Percentiles rank a stretch among this genome's conserved stretches.
Conservation (phyloP, 2,113 vertebrate genomes). For the Erinaceus europaeus region DNA sequence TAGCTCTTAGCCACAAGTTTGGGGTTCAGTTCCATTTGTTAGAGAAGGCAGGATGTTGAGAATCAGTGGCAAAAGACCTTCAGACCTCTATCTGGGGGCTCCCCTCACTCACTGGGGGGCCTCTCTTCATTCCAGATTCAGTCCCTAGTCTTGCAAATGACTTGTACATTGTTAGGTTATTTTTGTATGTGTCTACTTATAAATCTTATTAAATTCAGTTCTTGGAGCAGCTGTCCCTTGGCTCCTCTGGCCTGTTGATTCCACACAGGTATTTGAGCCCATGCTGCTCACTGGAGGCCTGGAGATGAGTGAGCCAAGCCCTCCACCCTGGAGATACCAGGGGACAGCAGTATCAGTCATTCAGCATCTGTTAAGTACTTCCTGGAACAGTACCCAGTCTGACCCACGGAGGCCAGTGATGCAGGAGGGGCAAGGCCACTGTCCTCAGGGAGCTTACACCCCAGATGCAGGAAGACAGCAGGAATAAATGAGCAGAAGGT, state of each 20-base stretch:
- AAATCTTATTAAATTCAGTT: constrained; percentile 78
- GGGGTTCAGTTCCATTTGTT: constrained; percentile 44
- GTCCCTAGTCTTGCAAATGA: constrained; percentile 23
- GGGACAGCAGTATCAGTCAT: background rate
- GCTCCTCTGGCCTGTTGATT: background rate
- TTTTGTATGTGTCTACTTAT: constrained; percentile 64
- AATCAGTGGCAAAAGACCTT: constrained; percentile 53
- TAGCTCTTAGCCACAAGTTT: background rate
- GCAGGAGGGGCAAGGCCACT: background rate
- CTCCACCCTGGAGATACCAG: background rate
- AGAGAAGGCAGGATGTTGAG: constrained; percentile 21
- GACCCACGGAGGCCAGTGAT: background rate
- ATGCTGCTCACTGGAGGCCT: too few species aligned
- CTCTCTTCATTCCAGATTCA: constrained; percentile 14
- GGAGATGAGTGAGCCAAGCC: background rate
- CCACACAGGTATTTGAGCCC: background rate
- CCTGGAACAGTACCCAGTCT: background rate
- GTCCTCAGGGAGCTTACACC: background rate
- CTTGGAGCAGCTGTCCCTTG: constrained; percentile 20
- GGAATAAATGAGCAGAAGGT: background rate
- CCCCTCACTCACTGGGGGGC: background rate
- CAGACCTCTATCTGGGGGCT: background rate
- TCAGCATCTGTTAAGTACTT: background rate
- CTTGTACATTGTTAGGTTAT: constrained; percentile 61
- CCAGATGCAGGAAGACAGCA: background rate